A percentile compares a stretch with the other conserved stretches of the same genome.
phyloP scores from a whole-genome alignment of 2,797 vertebrate species.

The Cuculus canorus region DNA sequence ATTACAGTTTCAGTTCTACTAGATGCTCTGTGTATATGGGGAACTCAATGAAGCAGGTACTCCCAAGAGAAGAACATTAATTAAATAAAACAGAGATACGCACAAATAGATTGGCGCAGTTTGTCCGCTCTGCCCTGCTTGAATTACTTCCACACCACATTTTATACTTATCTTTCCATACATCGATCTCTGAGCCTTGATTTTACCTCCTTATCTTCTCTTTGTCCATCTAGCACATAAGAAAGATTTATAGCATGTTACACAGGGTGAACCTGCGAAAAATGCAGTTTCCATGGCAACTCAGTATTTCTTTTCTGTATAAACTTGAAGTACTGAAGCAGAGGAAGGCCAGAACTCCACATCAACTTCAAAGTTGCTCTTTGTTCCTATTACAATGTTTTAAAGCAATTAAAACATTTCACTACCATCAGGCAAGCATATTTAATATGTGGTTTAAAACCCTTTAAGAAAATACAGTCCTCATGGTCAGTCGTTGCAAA shows the following conservation, averaged over 20 bases:
- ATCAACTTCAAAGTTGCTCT: constrained; percentile 33
- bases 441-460: not conserved
- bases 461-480: not conserved
- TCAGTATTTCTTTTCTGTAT: constrained; percentile 44
- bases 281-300: constrained; percentile 69
- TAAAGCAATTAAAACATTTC: not conserved
- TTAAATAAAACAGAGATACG: not conserved
- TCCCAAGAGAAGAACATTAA: not conserved
- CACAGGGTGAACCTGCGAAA: constrained; percentile 38
- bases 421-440: not conserved
- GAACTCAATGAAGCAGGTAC: not conserved
- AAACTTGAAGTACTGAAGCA: constrained; percentile 24
- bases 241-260: constrained; percentile 63
- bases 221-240: constrained; percentile 44
- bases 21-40: not conserved
- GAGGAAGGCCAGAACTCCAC: not conserved
- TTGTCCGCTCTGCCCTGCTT: not conserved
- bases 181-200: constrained; percentile 31
- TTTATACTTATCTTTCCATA: constrained; percentile 26
- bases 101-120: not conserved
- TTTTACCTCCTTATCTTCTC: constrained; percentile 62
- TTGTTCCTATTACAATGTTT: not conserved
- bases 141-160: not conserved
- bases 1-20: not conserved
- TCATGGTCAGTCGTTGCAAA: not conserved